Conservation (phyloP, 2,113 vertebrate species). For the Heterotis niloticus region DNA sequence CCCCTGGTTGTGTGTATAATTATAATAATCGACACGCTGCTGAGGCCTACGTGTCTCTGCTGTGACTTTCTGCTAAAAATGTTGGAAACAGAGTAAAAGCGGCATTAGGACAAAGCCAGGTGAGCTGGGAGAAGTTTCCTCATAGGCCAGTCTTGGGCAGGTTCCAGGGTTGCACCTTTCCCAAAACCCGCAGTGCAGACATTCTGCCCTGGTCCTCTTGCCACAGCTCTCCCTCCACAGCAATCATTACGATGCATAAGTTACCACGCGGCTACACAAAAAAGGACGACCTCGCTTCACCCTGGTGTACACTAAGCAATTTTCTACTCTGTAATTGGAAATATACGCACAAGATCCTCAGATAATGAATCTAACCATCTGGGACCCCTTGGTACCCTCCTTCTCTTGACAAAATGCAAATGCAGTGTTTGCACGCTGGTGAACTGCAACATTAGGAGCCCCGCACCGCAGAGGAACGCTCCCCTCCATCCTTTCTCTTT, state of each 20-base stretch:
- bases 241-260: background rate
- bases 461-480: background rate
- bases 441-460: background rate
- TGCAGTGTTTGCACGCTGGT: background rate
- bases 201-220: background rate
- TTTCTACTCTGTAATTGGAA: constrained; percentile 8
- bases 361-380: constrained; percentile 22
- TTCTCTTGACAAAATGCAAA: constrained; percentile 10
- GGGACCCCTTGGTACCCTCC: constrained; percentile 6
- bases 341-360: constrained; percentile 18
- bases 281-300: background rate
- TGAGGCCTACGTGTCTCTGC: too few relatives aligned
- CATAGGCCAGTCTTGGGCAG: background rate
- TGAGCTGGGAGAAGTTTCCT: background rate
- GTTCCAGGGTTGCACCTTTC: background rate
- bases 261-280: background rate
- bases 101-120: background rate
- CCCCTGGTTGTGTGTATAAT: too few relatives aligned
- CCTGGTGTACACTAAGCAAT: background rate
- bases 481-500: background rate
- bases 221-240: background rate
- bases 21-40: too few relatives aligned
- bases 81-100: too few relatives aligned
- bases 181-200: background rate
- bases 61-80: too few relatives aligned